Evolutionary conservation across 2,888 invertebrate species (phyloP).

Genomic region (Palloptera scutellata): DNA sequence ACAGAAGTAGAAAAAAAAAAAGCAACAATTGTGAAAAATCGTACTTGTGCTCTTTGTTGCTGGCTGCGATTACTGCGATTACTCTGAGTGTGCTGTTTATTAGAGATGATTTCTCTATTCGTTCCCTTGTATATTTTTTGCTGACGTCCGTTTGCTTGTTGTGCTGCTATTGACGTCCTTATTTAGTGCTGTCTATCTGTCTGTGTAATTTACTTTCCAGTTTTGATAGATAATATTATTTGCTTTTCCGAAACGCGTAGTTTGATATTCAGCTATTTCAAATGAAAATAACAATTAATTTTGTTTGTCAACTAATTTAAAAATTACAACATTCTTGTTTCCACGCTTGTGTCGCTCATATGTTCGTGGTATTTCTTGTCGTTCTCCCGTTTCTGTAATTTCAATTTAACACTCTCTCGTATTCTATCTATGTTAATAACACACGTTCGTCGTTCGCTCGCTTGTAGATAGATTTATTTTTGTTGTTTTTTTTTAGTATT

Average conservation of each 20-base stretch:
- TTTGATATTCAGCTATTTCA: no score
- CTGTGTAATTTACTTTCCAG: neutral
- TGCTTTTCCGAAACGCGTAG: slow-evolving; percentile 7
- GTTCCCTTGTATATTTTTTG: no score
- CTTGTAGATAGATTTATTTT: neutral
- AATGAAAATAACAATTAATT: no score
- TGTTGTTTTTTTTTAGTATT: neutral
- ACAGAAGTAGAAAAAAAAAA: no score
- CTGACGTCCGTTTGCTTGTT: no score
- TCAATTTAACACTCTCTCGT: slow-evolving; percentile 15
- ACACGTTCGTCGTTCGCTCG: neutral
- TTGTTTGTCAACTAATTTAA: slow-evolving; percentile 34
- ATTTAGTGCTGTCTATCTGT: no score
- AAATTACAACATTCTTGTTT: slow-evolving; percentile 43
- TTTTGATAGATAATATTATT: neutral
- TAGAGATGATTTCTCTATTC: neutral
- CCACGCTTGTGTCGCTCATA: slow-evolving; percentile 45
- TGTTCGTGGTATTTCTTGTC: neutral
- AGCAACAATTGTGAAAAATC: neutral
- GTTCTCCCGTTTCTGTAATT: neutral
- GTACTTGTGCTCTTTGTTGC: neutral
- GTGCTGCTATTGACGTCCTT: no score
- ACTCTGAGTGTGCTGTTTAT: neutral
- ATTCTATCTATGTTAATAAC: neutral
- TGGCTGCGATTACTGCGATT: neutral